Evolutionary conservation across 2,797 vertebrate genomes (phyloP), one percentile per base, ranked within the genome.

Genomic region (Fistularia tabacaria): DNA sequence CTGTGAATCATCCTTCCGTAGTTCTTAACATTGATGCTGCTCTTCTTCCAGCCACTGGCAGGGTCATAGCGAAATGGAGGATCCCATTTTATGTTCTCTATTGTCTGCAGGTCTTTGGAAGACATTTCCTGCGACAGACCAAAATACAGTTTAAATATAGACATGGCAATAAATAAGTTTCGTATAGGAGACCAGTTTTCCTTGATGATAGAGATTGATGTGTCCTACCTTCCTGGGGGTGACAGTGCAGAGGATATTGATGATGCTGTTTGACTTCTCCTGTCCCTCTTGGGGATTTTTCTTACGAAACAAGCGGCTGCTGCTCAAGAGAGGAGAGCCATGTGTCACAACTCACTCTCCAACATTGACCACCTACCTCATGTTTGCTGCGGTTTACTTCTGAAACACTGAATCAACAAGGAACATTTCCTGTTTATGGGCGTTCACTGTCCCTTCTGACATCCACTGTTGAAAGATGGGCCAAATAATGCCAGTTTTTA

Each of bases 1-100:
- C 96, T 98, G 85, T 97, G 89, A 77, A 99, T 90, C 51, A 98
- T 92, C 41, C 94, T 88, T 41, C 93, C 96, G 13, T 98, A 92
- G 51, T 94, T 95, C 82, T 97, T 92, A 59, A 98, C 95, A 0
- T 94, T 90, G 0, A 89, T 93, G 78, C 92, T 92, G 81, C 90
- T 92, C 75, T 93, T 94, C 74, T 93, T 93, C 83, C 91, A 92
- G n/a, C 94, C 95, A 3, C 85, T 93, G 70, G 49, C 84, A 0
- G 85, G 90, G 64, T 93, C 90, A 0, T 91, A 93, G 3, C 87
- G 84, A 54, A 91, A 91, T 0, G 91, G 92, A 71, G 95, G 95
- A 51, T 97, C 92, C 86, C 92, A 81, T 76, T 91, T 92, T n/a
- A 93, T 86, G 62, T 92, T 90, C 12, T 91, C 87, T 44, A 93